Base-by-base conservation (phyloP, 2,797 vertebrate genomes). In the Gallinago nigripennis region DNA sequence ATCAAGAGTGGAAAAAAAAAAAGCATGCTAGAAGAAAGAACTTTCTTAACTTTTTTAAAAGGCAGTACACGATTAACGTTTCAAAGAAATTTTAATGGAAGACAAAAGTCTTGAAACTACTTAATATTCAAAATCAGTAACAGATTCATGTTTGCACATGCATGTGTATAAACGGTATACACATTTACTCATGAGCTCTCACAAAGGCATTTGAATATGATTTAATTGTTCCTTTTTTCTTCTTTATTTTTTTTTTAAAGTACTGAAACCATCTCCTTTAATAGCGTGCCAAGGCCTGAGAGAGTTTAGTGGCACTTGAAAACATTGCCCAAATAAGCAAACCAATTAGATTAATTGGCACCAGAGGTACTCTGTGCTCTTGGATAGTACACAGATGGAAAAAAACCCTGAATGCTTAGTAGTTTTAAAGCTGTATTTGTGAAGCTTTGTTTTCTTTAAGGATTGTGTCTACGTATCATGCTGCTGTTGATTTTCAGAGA, bases 261-360 rank as follows among this genome's bases (percentile, higher is more conserved):
- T 92, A 58, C 56, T 82, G 68, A 93, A 95, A 92, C 68, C 10
- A 71, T 70, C 60, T 85, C 33, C 60, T 92, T 92, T 95, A 92
- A 87, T 77, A 94, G 75, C 3, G 3, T 85, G 94, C 84, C 88
- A 95, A 94, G 75, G 81, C 70, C 88, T 95, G 64, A 89, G 86
- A 91, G 82, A 91, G 28, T 87, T 94, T 94, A 94, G 41, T 83
- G 68, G 71, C 50, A 89, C 75, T 95, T 91, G 75, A 94, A 95
- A 95, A 96, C 71, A 68, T 63, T 94, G 78, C 54, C 86, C 92
- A 81, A 92, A 91, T 89, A 92, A 95, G 68, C 7, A 5, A 88
- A 93, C 71, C 71, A 93, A 88, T 92, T 93, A 92, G 51, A 91
- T 82, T 95, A 97, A 96, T 95, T 97, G 89, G 88, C 78, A 96